Conservation (phyloP, 2,888 invertebrate species). For the Chaitophorus viminalis region DNA sequence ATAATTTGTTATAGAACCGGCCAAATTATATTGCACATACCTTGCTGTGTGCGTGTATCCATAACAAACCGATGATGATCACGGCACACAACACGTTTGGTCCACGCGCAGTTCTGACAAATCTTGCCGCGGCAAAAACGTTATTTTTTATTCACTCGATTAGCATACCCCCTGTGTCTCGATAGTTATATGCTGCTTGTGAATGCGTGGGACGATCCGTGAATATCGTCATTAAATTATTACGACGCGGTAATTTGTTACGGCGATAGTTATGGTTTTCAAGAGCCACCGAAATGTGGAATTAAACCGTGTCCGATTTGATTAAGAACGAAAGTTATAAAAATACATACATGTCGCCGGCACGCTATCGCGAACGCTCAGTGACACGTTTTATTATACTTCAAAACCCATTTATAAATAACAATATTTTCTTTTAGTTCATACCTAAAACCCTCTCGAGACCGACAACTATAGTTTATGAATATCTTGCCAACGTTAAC, state of each 20-base stretch:
- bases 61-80: too few species aligned
- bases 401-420: slow-evolving; percentile 26
- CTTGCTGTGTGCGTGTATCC: too few species aligned
- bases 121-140: background rate
- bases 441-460: background rate
- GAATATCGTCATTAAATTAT: background rate
- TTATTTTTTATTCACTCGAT: too few species aligned
- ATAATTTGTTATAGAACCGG: too few species aligned
- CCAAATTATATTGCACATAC: too few species aligned
- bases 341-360: background rate
- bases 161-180: too few species aligned
- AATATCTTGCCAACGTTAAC: background rate
- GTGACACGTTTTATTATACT: slow-evolving; percentile 17
- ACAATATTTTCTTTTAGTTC: background rate
- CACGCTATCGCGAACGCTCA: background rate
- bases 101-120: too few species aligned
- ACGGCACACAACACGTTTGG: too few species aligned
- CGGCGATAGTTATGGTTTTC: background rate
- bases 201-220: background rate
- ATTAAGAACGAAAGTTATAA: slow-evolving; percentile 37
- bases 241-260: slow-evolving; percentile 3
- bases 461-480: background rate
- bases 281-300: background rate
- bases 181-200: too few species aligned
- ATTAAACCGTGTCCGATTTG: slow-evolving; percentile 14